Percentiles rank a stretch among this genome's conserved stretches.
Evolutionary conservation across 1,140 invertebrate species (phyloP).

Genomic region (Drosophila nannoptera): DNA sequence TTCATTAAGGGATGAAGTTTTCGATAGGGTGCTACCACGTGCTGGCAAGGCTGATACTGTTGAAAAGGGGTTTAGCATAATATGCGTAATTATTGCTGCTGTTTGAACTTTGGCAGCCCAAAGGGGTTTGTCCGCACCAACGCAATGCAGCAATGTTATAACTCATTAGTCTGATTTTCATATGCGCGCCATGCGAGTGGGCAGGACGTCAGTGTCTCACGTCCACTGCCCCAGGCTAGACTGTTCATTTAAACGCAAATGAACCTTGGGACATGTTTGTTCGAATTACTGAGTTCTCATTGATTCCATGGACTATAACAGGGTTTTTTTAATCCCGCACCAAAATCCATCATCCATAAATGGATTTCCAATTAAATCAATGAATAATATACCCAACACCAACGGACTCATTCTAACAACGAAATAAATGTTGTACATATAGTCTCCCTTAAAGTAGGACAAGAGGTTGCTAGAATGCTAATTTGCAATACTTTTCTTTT

Average conservation of each 20-base stretch:
- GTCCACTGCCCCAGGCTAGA: not conserved
- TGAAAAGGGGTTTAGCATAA: slow-evolving; percentile 51
- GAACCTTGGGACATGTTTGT: slow-evolving; percentile 53
- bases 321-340: not conserved
- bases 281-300: slow-evolving; percentile 25
- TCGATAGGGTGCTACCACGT: slow-evolving; percentile 9
- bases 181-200: slow-evolving; percentile 9
- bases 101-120: slow-evolving; percentile 53
- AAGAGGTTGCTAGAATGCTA: no score
- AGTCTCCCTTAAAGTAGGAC: no score
- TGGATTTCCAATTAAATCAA: not conserved
- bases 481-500: no score
- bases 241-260: slow-evolving; percentile 71
- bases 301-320: slow-evolving; percentile 37
- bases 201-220: slow-evolving; percentile 2
- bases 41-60: slow-evolving; percentile 14
- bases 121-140: slow-evolving; percentile 19
- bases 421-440: no score
- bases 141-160: slow-evolving; percentile 45
- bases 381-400: not conserved
- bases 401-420: no score
- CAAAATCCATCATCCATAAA: not conserved
- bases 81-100: slow-evolving; percentile 65
- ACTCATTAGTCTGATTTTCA: slow-evolving; percentile 64
- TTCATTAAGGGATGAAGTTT: not conserved